Evolutionary conservation across 1,140 invertebrate genomes (phyloP).

Genomic region (Cotesia glomerata): DNA sequence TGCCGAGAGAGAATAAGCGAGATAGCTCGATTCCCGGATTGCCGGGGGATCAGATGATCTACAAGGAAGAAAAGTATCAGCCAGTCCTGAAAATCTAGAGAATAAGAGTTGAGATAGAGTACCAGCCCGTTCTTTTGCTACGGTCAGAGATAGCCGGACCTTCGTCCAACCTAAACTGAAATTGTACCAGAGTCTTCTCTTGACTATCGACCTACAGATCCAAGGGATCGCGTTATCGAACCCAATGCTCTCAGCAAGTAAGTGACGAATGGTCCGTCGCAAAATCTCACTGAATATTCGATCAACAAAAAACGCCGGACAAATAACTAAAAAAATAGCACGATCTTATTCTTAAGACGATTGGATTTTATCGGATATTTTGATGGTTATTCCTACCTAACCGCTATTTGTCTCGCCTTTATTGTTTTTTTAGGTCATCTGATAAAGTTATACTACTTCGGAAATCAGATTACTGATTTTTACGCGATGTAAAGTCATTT

Average conservation of each 20-base stretch:
- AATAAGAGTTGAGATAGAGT: constrained; percentile 21
- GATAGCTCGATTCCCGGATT: constrained; percentile 27
- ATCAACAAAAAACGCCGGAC: constrained; percentile 43
- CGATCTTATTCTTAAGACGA: constrained; percentile 22
- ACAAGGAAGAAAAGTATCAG: constrained; percentile 4
- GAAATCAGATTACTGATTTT: too few relatives aligned
- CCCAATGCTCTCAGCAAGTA: constrained; percentile 59
- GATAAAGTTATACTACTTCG: not conserved
- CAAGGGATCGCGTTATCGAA: constrained; percentile 53
- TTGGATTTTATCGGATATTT: constrained; percentile 22
- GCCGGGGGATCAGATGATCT: constrained; percentile 22
- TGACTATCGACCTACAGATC: not conserved
- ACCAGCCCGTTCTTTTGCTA: too few relatives aligned
- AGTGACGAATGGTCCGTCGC: constrained; percentile 60
- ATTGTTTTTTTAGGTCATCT: constrained; percentile 17
- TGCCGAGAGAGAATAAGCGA: constrained; percentile 35
- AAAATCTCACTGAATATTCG: constrained; percentile 46
- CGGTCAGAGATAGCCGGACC: not conserved
- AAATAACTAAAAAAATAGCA: constrained; percentile 46
- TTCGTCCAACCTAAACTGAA: not conserved
- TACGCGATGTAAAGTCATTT: not conserved
- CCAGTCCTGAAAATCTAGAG: not conserved
- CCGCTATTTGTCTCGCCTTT: not conserved
- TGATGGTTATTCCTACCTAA: too few relatives aligned
- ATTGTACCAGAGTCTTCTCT: too few relatives aligned